Evolutionary conservation across 2,797 vertebrate genomes (phyloP).

Genomic region (Rhinoraja longicauda): DNA sequence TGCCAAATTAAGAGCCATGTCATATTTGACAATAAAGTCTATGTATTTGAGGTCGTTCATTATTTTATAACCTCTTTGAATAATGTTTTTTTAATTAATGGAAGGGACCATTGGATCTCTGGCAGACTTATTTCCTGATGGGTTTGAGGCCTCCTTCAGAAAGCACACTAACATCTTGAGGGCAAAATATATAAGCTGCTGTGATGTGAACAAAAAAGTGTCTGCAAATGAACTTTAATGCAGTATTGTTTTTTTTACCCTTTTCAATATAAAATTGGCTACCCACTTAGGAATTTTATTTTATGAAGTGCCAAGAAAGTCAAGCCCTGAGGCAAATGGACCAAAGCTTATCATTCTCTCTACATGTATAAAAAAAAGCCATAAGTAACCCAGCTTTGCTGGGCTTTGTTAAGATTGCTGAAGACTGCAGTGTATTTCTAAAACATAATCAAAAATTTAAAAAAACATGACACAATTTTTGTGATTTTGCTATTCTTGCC

Average conservation of each 20-base stretch:
- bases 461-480: background rate
- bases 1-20: slow-evolving; percentile 8
- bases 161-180: background rate
- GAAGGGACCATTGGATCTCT: background rate
- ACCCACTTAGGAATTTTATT: background rate
- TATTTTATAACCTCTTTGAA: slow-evolving; percentile 10
- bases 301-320: slow-evolving; percentile 15
- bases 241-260: background rate
- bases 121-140: background rate
- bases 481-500: slow-evolving; percentile 3
- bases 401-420: slow-evolving; percentile 10
- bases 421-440: background rate
- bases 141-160: background rate
- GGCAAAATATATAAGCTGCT: slow-evolving; percentile 11
- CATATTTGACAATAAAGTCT: background rate
- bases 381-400: background rate
- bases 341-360: slow-evolving; percentile 11
- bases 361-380: background rate
- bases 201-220: background rate
- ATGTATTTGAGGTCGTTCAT: background rate
- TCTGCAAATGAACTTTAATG: background rate
- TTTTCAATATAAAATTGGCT: background rate
- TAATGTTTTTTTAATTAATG: slow-evolving; percentile 23
- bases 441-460: background rate
- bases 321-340: slow-evolving; percentile 18